phyloP scores from a whole-genome alignment of 2,888 invertebrate species.

The Eudemis profundana region DNA sequence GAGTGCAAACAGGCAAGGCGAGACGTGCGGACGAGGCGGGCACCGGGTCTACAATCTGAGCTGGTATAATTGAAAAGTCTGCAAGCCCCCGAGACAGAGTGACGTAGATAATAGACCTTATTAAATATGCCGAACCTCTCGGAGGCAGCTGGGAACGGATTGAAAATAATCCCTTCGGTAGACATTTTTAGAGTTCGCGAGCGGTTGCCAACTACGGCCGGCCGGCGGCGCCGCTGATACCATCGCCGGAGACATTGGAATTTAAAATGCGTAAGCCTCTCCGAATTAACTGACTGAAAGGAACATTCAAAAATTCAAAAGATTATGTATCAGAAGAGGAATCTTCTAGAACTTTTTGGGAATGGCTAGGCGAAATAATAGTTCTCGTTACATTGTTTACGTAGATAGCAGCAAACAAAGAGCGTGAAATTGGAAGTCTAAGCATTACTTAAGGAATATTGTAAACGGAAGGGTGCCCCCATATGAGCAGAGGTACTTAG shows the following conservation, averaged over 20 bases:
- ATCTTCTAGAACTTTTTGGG: not conserved
- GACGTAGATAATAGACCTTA: conserved; percentile 74
- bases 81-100: conserved; percentile 58
- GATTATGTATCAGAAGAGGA: conserved; percentile 32
- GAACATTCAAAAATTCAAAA: conserved; percentile 56
- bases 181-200: conserved; percentile 69
- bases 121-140: conserved; percentile 76
- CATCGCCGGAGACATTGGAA: conserved; percentile 66
- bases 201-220: conserved; percentile 51
- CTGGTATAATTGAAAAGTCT: conserved; percentile 73
- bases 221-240: conserved; percentile 61
- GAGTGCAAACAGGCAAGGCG: conserved; percentile 35
- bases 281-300: conserved; percentile 58
- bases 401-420: conserved; percentile 2
- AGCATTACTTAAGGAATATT: conserved; percentile 8
- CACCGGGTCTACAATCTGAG: conserved; percentile 54
- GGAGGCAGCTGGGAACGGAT: conserved; percentile 65
- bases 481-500: conserved; percentile 12
- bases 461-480: conserved; percentile 21
- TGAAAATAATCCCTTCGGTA: conserved; percentile 72
- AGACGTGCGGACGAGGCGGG: conserved; percentile 39
- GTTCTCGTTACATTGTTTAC: not conserved
- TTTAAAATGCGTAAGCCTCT: conserved; percentile 65
- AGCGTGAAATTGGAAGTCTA: conserved; percentile 5
- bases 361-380: not conserved